A percentile compares a stretch with the other conserved stretches of the same genome.
Conservation (phyloP, 2,888 invertebrate genomes). For the Platynereis dumerilii region DNA sequence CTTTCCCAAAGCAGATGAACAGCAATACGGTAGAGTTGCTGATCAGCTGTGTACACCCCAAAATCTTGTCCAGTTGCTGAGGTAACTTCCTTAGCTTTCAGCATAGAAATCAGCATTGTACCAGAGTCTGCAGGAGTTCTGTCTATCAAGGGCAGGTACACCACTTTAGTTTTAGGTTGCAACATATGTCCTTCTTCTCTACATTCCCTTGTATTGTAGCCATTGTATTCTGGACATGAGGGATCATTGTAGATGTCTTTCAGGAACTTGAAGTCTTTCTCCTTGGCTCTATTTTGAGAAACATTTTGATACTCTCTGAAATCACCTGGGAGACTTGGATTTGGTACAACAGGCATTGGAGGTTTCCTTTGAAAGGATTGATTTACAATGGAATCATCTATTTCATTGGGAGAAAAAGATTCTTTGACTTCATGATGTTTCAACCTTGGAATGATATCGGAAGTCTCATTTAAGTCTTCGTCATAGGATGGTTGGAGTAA, state of each 20-base stretch:
- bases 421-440: not conserved
- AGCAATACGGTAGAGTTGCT: conserved; percentile 24
- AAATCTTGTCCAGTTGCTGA: conserved; percentile 15
- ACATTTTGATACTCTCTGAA: conserved; percentile 1
- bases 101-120: conserved; percentile 23
- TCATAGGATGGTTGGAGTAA: not conserved
- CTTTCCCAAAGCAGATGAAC: conserved; percentile 22
- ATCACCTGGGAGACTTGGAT: not conserved
- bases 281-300: conserved; percentile 3
- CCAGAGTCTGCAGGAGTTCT: conserved; percentile 10
- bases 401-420: not conserved
- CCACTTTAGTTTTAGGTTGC: conserved; percentile 5
- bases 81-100: conserved; percentile 14
- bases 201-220: not conserved
- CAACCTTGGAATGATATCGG: not conserved
- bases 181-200: not conserved
- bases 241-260: not conserved
- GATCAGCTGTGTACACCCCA: conserved; percentile 21
- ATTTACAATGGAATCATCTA: not conserved
- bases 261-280: conserved; percentile 11
- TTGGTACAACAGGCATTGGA: not conserved
- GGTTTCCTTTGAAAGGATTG: conserved; percentile 2
- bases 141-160: conserved; percentile 25
- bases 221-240: not conserved
- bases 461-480: not conserved